phyloP scores from a whole-genome alignment of 2,113 vertebrate genomes.

The Gambusia holbrooki region DNA sequence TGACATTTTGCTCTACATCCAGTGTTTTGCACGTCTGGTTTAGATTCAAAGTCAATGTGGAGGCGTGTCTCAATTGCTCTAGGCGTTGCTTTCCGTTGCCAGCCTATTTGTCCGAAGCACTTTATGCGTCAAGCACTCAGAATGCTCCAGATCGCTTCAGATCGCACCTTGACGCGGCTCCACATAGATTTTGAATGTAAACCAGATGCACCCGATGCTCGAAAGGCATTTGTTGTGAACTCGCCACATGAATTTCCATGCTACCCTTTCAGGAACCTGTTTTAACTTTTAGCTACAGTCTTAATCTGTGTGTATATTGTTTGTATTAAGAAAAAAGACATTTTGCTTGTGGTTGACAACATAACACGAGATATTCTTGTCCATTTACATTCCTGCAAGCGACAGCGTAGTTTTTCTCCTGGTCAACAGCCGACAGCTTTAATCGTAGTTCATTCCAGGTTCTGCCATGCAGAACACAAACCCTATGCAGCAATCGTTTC shows the following conservation, averaged over 20 bases:
- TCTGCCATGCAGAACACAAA: conserved; percentile 20
- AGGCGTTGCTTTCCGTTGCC: too few relatives aligned
- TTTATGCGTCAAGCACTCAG: too few relatives aligned
- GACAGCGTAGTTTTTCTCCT: conserved; percentile 27
- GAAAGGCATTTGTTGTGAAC: too few relatives aligned
- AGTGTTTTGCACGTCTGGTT: too few relatives aligned
- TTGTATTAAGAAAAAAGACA: background rate
- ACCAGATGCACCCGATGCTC: too few relatives aligned
- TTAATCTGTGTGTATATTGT: background rate
- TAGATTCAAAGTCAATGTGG: too few relatives aligned
- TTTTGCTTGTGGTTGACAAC: conserved; percentile 6
- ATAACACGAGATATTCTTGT: conserved; percentile 38
- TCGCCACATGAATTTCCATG: background rate
- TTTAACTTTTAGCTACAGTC: background rate
- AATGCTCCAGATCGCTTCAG: too few relatives aligned
- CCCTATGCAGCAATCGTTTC: conserved; percentile 2
- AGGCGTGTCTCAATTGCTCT: too few relatives aligned
- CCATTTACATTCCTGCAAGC: conserved; percentile 45
- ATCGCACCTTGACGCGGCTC: too few relatives aligned
- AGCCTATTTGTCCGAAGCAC: too few relatives aligned
- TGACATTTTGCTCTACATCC: too few relatives aligned
- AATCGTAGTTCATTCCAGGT: conserved; percentile 36
- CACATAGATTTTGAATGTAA: too few relatives aligned
- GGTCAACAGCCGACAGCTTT: conserved; percentile 40
- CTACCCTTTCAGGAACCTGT: background rate